Evolutionary conservation across 2,888 invertebrate species (phyloP), one percentile per base, ranked within the genome.

Genomic region (Heliconius ethilla): DNA sequence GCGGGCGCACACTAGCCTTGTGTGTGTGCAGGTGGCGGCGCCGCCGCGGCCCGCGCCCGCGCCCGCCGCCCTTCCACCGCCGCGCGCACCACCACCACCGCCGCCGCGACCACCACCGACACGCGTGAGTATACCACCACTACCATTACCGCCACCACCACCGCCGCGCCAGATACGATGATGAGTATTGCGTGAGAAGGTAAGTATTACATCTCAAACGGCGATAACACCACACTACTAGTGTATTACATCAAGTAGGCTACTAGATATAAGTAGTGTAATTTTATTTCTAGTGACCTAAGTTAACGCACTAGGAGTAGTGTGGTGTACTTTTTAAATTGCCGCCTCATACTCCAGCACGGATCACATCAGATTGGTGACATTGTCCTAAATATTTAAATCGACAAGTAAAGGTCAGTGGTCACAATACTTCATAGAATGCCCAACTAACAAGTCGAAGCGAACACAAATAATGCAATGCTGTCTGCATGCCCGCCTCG

Each of bases 51-150:
- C 91, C 95, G 77, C 93, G 95, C 84, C 91, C 94, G 83, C 95
- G 96, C 97, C 92, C 94, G 83, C 95, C 95, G 97, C 92, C 94
- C 95, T 90, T 94, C 92, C 92, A 91, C 90, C 93, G 91, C 85
- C 91, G 90, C 87, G 82, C 96, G 96, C 84, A 95, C 95, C 79
- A 91, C 92, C 96, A 75, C 95, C 83, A 87, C 76, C 96, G 75
- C 95, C 83, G 87, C 63, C 75, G 77, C 75, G 76, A 75, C 94
- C 95, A 74, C 70, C 92, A 80, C 72, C 72, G 72, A 66, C 96
- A 72, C 95, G 63, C 96, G 67, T 73, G 73, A 73, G 73, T 73
- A 72, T 83, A 95, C 95, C 70, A 75, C 95, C 65, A 59, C 70
- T 27, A 11, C 65, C 96, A 72, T 95, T 80, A 74, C 69, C 91